A percentile compares a stretch with the other conserved stretches of the same genome.
phyloP scores from a whole-genome alignment of 2,113 vertebrate species.

The Psittacara wagleri region DNA sequence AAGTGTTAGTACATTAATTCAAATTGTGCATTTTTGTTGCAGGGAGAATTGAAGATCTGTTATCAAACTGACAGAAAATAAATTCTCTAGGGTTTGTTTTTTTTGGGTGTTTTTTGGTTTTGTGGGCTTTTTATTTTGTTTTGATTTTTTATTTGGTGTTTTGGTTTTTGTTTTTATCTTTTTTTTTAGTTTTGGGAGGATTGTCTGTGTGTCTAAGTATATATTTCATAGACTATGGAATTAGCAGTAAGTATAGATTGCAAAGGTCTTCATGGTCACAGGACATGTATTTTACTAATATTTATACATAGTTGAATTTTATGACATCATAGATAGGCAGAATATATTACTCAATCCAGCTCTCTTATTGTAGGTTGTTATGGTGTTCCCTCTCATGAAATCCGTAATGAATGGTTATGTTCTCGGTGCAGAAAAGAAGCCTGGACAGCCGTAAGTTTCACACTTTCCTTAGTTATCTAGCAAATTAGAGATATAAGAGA shows the following conservation, averaged over 20 bases:
- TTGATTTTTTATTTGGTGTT: neutral
- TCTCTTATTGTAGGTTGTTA: slow-evolving; percentile 89
- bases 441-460: slow-evolving; percentile 87
- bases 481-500: neutral
- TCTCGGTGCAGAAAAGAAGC: slow-evolving; percentile 86
- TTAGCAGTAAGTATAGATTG: neutral
- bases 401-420: slow-evolving; percentile 87
- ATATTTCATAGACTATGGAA: neutral
- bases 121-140: neutral
- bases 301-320: neutral
- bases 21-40: neutral
- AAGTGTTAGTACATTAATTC: neutral
- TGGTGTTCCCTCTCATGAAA: slow-evolving; percentile 83
- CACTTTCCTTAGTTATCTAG: neutral
- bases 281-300: neutral
- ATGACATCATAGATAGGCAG: neutral
- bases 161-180: neutral
- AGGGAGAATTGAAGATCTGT: neutral
- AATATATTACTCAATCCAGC: slow-evolving; percentile 18
- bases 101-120: neutral
- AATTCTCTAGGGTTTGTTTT: neutral
- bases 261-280: neutral
- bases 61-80: neutral
- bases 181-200: neutral
- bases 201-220: neutral